phyloP scores from a whole-genome alignment of 2,888 invertebrate species.

The Dryocosmus kuriphilus region DNA sequence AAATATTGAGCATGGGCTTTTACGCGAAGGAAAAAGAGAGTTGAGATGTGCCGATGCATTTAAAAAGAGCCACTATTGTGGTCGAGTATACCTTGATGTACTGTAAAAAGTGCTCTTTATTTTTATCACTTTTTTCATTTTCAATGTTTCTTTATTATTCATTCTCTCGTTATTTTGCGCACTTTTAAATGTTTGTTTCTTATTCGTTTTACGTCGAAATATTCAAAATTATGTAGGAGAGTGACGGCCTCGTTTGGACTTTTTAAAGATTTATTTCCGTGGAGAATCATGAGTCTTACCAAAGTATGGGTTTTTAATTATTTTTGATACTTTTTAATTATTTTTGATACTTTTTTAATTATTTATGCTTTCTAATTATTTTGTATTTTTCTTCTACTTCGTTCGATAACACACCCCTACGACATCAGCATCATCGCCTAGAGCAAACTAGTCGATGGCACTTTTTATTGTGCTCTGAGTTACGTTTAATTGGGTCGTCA shows the following conservation, averaged over 20 bases:
- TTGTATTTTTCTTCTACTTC: neutral
- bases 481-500: constrained; percentile 72
- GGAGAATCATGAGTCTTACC: no score
- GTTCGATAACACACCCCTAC: neutral
- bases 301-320: no score
- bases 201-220: no score
- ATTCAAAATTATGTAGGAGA: no score
- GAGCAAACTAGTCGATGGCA: constrained; percentile 14
- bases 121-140: neutral
- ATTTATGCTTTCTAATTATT: neutral
- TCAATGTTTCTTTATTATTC: neutral
- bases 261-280: no score
- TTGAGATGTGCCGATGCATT: neutral
- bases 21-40: neutral
- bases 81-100: neutral
- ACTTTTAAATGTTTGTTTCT: no score
- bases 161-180: neutral
- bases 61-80: neutral
- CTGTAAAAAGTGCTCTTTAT: no score
- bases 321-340: no score
- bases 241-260: no score
- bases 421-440: constrained; percentile 17
- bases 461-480: constrained; percentile 62
- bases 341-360: neutral
- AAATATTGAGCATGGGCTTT: neutral